Evolutionary conservation across 2,888 invertebrate genomes (phyloP).

Genomic region (Hyposoter dolosus): DNA sequence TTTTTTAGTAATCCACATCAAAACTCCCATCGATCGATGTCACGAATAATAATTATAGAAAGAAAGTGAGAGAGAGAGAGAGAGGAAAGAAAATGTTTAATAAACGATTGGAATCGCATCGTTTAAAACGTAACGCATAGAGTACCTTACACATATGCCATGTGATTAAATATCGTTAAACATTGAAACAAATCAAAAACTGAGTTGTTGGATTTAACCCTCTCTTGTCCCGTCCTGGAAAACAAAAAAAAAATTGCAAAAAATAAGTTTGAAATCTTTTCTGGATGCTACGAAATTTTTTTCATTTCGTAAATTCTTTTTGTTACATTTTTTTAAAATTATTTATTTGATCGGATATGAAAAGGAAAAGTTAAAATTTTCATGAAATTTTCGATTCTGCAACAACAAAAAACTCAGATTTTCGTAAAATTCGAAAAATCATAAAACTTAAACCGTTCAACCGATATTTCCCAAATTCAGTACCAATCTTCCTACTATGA

Average conservation of each 20-base stretch:
- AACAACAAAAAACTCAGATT: too few species aligned
- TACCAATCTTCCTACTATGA: too few species aligned
- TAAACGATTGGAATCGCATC: constrained; percentile 54
- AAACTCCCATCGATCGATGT: constrained; percentile 72
- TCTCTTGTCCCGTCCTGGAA: constrained; percentile 9
- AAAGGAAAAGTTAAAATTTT: too few species aligned
- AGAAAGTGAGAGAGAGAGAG: constrained; percentile 54
- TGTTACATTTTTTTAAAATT: too few species aligned
- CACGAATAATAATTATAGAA: constrained; percentile 71
- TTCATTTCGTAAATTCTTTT: too few species aligned
- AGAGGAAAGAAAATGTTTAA: constrained; percentile 29
- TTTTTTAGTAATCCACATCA: constrained; percentile 84
- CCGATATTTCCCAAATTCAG: too few species aligned
- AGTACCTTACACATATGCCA: constrained; percentile 72
- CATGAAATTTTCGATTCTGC: too few species aligned
- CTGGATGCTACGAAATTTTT: background rate
- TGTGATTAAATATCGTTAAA: constrained; percentile 81
- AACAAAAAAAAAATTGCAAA: too few species aligned
- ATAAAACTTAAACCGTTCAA: too few species aligned
- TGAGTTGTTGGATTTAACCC: constrained; percentile 38
- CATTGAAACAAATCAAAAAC: constrained; percentile 65
- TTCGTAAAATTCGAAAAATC: too few species aligned
- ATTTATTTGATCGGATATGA: too few species aligned
- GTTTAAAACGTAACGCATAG: constrained; percentile 76
- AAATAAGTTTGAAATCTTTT: background rate